Base-by-base conservation (phyloP, 1,140 invertebrate genomes). In the Zaprionus taronus region DNA sequence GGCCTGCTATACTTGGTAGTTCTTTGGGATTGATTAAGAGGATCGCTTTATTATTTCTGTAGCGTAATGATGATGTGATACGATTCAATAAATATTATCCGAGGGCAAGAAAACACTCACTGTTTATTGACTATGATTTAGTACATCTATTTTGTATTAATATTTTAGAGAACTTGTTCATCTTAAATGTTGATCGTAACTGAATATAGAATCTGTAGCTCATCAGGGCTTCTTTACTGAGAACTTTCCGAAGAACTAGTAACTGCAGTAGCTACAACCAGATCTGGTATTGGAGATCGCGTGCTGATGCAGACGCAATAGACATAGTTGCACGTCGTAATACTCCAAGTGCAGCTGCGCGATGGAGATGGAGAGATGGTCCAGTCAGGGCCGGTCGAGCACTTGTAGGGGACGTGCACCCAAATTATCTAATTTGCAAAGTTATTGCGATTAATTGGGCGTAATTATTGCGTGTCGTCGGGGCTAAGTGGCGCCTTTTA, bases 371-470 rank as follows among this genome's bases (percentile, higher is more conserved):
- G 60, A 49, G 61, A 34, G 24, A 53, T 68, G 67, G 47, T 51
- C 53, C 61, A 77, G 64, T 15, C 12, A 20, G 14, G 11, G 26
- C 61, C 11, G 28, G 56, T 22, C 31, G 36, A 38, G 53, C 41
- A 28, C 24, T 22, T 15, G 26, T 36, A 31, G 51, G 20, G 65
- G 62, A 74, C 49, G 65, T 77, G 77, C 53, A 83, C 71, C 84
- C 73, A 90, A 89, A 89, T 90, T 90, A 90, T 90, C 85, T 90
- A 90, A 90, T 90, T 90, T 90, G 85, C 81, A 85, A 90, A 90
- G 85, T 90, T 89, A 90, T 90, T 90, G 85, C 85, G 73, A 90
- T 90, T 90, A 90, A 90, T 90, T 90, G 85, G 81, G 76, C 85
- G 85, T 90, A 90, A 90, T 90, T 90, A 90, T 85, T 90, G 85